These are phyloP conservation scores for Chalcosyrphus nemorum DNA, from an alignment of 2,888 invertebrate genomes.

Conservation along the genomic window DNA sequence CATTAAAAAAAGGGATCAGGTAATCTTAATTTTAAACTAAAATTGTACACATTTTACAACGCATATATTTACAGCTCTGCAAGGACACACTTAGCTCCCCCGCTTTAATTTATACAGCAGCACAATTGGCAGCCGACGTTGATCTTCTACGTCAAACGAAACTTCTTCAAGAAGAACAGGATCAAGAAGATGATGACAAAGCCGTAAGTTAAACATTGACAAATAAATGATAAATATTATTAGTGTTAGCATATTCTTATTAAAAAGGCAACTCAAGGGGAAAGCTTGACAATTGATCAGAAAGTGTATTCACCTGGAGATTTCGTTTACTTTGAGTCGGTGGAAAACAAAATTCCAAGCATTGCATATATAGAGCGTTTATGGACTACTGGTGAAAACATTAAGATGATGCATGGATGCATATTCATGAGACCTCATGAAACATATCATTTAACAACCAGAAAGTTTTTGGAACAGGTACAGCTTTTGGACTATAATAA, in stretches of 20 bases:
- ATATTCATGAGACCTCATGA: slow-evolving; percentile 96
- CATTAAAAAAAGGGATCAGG: slow-evolving; percentile 88
- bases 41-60: not conserved
- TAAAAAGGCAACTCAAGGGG: slow-evolving; percentile 81
- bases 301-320: slow-evolving; percentile 92
- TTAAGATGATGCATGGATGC: slow-evolving; percentile 95
- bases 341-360: slow-evolving; percentile 85
- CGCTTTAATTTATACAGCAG: slow-evolving; percentile 90
- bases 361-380: slow-evolving; percentile 94
- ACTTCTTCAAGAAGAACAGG: slow-evolving; percentile 88
- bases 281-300: slow-evolving; percentile 89
- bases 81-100: slow-evolving; percentile 92
- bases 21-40: no score
- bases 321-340: slow-evolving; percentile 92
- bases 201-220: slow-evolving; percentile 77
- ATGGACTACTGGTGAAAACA: slow-evolving; percentile 91
- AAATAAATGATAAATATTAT: not conserved
- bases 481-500: not conserved
- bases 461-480: slow-evolving; percentile 95
- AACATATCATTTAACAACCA: slow-evolving; percentile 96
- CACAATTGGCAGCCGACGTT: slow-evolving; percentile 89
- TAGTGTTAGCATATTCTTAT: slow-evolving; percentile 17
- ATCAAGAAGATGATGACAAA: slow-evolving; percentile 87
- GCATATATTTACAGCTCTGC: slow-evolving; percentile 84
- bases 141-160: slow-evolving; percentile 90